Conservation (phyloP, 2,888 invertebrate species). For the Plusia festucae region DNA sequence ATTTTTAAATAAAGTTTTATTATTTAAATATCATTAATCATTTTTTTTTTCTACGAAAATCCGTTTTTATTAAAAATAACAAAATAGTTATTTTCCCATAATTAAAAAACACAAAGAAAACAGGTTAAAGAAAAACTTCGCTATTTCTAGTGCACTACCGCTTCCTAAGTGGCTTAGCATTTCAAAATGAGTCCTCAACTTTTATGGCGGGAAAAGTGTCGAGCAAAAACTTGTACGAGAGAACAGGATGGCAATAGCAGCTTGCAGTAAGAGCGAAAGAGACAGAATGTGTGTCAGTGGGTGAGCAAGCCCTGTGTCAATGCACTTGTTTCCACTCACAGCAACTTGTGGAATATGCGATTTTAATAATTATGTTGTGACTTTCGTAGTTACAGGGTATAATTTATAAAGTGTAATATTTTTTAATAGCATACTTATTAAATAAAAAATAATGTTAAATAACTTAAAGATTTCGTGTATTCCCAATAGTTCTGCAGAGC, state of each 20-base stretch:
- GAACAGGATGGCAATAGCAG: conserved; percentile 63
- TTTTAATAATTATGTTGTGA: conserved; percentile 42
- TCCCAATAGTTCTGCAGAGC: too few species aligned
- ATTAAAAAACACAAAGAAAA: conserved; percentile 7
- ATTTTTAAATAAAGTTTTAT: too few species aligned
- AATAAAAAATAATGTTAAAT: too few species aligned
- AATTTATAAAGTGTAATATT: neutral
- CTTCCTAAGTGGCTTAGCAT: conserved; percentile 58
- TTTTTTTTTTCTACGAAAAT: too few species aligned
- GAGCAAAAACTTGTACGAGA: conserved; percentile 71
- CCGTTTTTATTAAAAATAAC: too few species aligned
- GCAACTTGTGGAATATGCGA: conserved; percentile 39
- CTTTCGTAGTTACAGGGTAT: conserved; percentile 20
- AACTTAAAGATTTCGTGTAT: too few species aligned
- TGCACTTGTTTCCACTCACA: conserved; percentile 69
- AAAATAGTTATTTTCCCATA: too few species aligned
- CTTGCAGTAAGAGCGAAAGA: conserved; percentile 63
- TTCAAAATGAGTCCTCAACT: conserved; percentile 75
- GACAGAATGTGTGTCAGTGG: conserved; percentile 82
- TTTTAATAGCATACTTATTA: neutral
- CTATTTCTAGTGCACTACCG: conserved; percentile 56
- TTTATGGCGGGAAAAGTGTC: conserved; percentile 81
- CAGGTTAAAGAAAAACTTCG: conserved; percentile 18
- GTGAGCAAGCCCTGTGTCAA: conserved; percentile 78
- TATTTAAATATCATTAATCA: too few species aligned